Evolutionary conservation across 2,113 vertebrate species (phyloP), one percentile per base, ranked within the genome.

Genomic region (Saccopteryx bilineata): DNA sequence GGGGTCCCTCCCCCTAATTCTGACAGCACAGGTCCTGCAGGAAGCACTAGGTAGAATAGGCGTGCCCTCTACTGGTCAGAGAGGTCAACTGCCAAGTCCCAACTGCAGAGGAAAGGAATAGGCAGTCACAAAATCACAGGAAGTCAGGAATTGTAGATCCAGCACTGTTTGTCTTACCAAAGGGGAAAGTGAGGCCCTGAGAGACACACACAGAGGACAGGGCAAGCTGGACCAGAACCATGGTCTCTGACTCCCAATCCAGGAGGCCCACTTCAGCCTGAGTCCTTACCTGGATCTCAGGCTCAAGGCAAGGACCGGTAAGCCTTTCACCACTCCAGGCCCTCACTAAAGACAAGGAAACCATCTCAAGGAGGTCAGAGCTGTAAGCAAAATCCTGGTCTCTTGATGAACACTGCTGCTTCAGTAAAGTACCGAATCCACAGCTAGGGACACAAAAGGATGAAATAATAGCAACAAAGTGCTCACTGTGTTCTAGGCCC

Each of bases 51-150:
- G 56, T n/a, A 7, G 68, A 10, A 74, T 66, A 19, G 12, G 7
- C 23, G 84, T 50, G 96, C 97, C 96, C 96, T 93, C 96, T 97
- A 85, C 94, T 81, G 96, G 94, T 13, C 76, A 79, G 19, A 85
- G 52, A 54, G 58, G 81, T 39, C 80, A 92, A 60, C 13, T 3
- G 2, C 23, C 80, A 63, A 11, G 26, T 65, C 28, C 56, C 85
- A 56, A 2, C 23, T 1, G 50, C 78, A 15, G 46, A n/a, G 31
- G 12, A 14, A 28, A n/a, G 12, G 65, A 33, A 7, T 5, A 26
- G 2, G 13, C 10, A 13, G 15, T 33, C 19, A 4, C n/a, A 46
- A 28, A 54, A 18, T 11, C 12, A 54, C 15, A 31, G 69, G 9
- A 39, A 76, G 46, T 52, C 13, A 3, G 50, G 50, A 60, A 23